Evolutionary conservation across 2,797 vertebrate genomes (phyloP).

Genomic region (Choloepus didactylus): DNA sequence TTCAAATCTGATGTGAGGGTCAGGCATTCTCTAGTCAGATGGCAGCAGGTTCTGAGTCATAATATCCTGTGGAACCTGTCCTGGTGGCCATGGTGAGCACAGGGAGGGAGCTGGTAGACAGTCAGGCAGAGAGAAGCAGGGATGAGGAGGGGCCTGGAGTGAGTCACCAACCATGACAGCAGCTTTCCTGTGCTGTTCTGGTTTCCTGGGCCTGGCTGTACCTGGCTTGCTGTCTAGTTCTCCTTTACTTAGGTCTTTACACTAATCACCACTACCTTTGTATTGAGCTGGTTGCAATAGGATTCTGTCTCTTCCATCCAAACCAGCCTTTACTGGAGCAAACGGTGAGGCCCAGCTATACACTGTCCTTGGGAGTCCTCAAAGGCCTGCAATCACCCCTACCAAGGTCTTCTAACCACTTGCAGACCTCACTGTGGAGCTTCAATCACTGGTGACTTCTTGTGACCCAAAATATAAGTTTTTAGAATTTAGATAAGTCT

Average conservation of each 20-base stretch:
- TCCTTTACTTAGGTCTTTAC: background rate
- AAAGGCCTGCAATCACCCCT: background rate
- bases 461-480: background rate
- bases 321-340: background rate
- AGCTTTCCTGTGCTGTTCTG: fast-evolving
- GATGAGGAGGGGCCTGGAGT: background rate
- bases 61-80: background rate
- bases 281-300: background rate
- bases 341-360: background rate
- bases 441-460: background rate
- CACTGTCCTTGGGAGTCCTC: background rate
- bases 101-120: background rate
- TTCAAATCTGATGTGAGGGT: background rate
- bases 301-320: background rate
- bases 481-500: background rate
- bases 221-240: background rate
- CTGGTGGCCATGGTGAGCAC: background rate
- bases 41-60: background rate
- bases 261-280: background rate
- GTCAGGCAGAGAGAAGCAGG: background rate
- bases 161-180: background rate
- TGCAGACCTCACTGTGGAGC: background rate
- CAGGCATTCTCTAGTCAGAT: background rate
- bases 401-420: background rate
- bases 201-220: background rate